Evolutionary conservation across 2,888 invertebrate genomes (phyloP), one percentile per base, ranked within the genome.

Genomic region (Agriopis leucophaearia): DNA sequence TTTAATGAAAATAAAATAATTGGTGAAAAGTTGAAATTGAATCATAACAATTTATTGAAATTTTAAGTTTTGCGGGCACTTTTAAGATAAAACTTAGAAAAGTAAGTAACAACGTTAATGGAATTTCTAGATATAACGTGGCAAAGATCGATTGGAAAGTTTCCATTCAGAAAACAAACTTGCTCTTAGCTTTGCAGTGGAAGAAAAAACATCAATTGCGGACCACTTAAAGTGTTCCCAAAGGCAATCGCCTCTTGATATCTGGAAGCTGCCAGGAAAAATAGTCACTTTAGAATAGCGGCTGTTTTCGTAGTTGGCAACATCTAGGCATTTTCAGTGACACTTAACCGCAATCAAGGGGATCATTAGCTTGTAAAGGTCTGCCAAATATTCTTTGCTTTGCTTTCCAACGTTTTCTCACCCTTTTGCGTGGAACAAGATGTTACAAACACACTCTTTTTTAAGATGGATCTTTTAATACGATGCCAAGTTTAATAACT

Each of bases 261-360:
- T 88, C 90, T 86, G 83, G 85, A 81, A 80, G 68, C 79, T 90
- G 92, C 92, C 91, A 92, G 91, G 86, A 90, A 91, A 90, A 91
- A 90, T 88, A 91, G 90, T 88, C 88, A 88, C 89, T 91, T 91
- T 88, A 89, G 85, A 88, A 83, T 78, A 84, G 84, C 88, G 89
- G 87, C 88, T 88, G 91, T 90, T 92, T 91, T 89, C 89, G 86
- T 87, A 89, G 87, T 94, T 94, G 93, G 93, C 93, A 93, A 87
- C 90, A 90, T 85, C 83, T 83, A 88, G 90, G 89, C 90, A 88
- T 88, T 91, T 89, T 92, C 91, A 87, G 92, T 88, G 89, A 90
- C 92, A 90, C 89, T 94, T 94, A 89, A 89, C 92, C 92, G 84
- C 92, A 94, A 94, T 93, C 92, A 92, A 89, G 87, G 83, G 92